Evolutionary conservation across 2,113 vertebrate species (phyloP).

Genomic region (Gorsachius goisagi): DNA sequence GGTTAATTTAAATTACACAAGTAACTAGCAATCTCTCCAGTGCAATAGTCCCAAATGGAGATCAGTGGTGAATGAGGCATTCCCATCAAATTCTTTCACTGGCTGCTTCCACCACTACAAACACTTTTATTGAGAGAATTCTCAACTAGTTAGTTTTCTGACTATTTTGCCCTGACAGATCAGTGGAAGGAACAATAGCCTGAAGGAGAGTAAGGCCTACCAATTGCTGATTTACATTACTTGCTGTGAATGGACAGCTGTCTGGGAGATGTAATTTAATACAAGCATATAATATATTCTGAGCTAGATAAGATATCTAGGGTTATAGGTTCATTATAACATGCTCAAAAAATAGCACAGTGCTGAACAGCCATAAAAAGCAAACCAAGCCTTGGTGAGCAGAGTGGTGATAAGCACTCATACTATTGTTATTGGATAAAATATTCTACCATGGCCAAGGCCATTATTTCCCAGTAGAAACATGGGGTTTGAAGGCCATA

Average conservation of each 20-base stretch:
- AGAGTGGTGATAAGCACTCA: constrained; percentile 17
- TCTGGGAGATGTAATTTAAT: neutral
- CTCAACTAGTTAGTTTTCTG: neutral
- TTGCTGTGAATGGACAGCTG: neutral
- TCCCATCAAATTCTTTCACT: neutral
- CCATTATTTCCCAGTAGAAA: constrained; percentile 55
- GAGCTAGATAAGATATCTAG: neutral
- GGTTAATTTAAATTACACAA: neutral
- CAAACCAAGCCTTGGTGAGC: neutral
- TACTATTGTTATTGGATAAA: constrained; percentile 40
- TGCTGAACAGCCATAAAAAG: neutral
- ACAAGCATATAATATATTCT: neutral
- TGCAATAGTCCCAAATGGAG: neutral
- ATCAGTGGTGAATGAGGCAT: neutral
- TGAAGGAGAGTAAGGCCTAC: neutral
- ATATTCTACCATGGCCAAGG: constrained; percentile 32
- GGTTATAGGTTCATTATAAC: neutral
- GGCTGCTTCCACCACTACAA: neutral
- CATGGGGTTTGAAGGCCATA: constrained; percentile 24
- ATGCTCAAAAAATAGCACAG: constrained; percentile 12
- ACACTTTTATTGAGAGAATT: neutral
- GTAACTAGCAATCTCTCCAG: neutral
- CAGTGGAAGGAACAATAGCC: neutral
- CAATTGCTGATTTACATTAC: neutral
- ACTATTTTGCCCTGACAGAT: neutral